Base-by-base conservation (phyloP, 2,888 invertebrate species). In the Brachyptera risi region DNA sequence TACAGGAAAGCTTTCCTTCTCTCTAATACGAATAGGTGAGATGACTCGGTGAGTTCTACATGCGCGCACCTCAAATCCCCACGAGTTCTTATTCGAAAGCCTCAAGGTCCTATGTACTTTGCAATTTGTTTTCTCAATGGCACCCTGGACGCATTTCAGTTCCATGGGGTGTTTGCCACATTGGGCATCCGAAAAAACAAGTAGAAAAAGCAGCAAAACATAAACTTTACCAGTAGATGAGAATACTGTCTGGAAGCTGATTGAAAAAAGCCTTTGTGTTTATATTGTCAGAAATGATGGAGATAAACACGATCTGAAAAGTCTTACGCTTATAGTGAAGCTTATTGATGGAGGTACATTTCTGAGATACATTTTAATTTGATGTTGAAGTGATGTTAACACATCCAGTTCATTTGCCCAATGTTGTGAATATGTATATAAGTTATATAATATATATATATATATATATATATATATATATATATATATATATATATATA, bases 91-190 rank as follows among this genome's bases (percentile, higher is more conserved):
- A 19, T 54, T 23, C 51, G 27, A 26, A 31, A 51, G 40, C 51
- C 51, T 31, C 17, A 13, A 11, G 19, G 54, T 35, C 54, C 35
- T 35, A 13, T 37, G 54, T 54, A 54, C 37, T 54, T 35, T 35
- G 54, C 54, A 54, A 54, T 54, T 54, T 54, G 54, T 54, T 54
- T 54, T 37, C 54, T 35, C 54, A 54, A 54, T 35, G 54, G 35
- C 54, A 54, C 54, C 54, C 54, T 21, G 19, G 54, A 35, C 35
- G 27, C 31, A 51, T 51, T 49, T 49, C 49, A 17, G n/a, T 49
- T 49, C 26, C 26, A 21, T 31, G 31, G 31, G 31, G 31, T 5
- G 31, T 7, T 31, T 31, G 31, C n/a, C 31, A 31, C 31, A 31
- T 31, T 31, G 31, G 31, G 7, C 31, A n/a, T n/a, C n/a, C n/a